Percentiles rank a stretch among this genome's conserved stretches.
These are phyloP conservation scores for Xiphydria camelus DNA, from an alignment of 2,888 invertebrate species.

Conservation along the genomic window DNA sequence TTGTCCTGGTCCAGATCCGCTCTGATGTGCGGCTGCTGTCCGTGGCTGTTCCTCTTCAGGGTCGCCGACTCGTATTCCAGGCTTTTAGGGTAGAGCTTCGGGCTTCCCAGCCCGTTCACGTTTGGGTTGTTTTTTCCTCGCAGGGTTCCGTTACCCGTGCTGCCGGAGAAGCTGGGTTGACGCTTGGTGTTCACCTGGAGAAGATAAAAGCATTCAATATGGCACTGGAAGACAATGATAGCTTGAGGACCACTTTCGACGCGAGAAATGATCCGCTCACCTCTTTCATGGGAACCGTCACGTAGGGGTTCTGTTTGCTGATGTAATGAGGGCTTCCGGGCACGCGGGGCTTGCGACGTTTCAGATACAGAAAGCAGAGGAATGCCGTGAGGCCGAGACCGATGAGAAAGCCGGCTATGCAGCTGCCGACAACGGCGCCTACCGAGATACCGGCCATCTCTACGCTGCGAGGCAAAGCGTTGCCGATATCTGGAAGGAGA, in stretches of 20 bases:
- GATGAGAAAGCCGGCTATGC: slow-evolving; percentile 57
- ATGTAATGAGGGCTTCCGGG: slow-evolving; percentile 82
- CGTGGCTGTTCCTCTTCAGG: slow-evolving; percentile 74
- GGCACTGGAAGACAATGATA: slow-evolving; percentile 4
- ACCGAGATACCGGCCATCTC: slow-evolving; percentile 58
- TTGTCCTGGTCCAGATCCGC: slow-evolving; percentile 69
- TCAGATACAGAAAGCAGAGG: slow-evolving; percentile 60
- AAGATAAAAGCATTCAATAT: slow-evolving; percentile 16
- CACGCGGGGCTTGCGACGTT: slow-evolving; percentile 62
- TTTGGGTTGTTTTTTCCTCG: slow-evolving; percentile 63
- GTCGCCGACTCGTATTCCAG: slow-evolving; percentile 81
- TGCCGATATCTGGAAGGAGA: slow-evolving; percentile 32
- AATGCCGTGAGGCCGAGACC: slow-evolving; percentile 56
- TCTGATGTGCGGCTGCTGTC: slow-evolving; percentile 59
- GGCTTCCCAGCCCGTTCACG: slow-evolving; percentile 60
- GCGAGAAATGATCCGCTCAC: slow-evolving; percentile 57
- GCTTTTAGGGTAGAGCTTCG: slow-evolving; percentile 71
- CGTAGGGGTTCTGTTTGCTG: slow-evolving; percentile 82
- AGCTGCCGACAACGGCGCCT: slow-evolving; percentile 59
- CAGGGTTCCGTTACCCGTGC: slow-evolving; percentile 61
- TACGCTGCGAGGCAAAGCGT: slow-evolving; percentile 35
- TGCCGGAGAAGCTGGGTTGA: slow-evolving; percentile 72
- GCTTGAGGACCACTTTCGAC: too few relatives aligned
- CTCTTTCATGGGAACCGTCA: slow-evolving; percentile 80
- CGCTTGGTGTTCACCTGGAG: slow-evolving; percentile 62